Evolutionary conservation across 2,797 vertebrate species (phyloP), one percentile per base, ranked within the genome.

Genomic region (Xenopus petersii): DNA sequence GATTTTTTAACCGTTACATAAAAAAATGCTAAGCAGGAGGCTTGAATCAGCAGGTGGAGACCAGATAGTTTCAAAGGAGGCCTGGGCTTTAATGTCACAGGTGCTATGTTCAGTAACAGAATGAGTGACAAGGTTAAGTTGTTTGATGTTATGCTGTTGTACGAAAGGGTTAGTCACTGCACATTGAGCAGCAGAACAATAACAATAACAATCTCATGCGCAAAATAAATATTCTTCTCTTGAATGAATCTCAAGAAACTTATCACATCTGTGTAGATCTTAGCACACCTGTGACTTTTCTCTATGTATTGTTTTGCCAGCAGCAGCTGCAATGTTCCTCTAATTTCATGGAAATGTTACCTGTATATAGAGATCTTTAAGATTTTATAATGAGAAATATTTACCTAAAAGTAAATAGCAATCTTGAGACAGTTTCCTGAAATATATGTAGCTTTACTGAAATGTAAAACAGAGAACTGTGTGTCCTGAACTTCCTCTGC

Each of bases 261-360:
- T 63, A 26, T 30, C 62, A 17, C 49, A 10, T 11, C 0, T n/a
- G 59, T 48, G 21, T 17, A 11, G 10, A 42, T 68, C 30, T 21
- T 10, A 33, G 33, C 26, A 72, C 64, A 77, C 33, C 70, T 77
- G 75, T 47, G 17, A 33, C 15, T 21, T 63, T 13, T 46, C 49
- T 58, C 12, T 12, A 56, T 55, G 51, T 71, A 63, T 49, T 77
- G 64, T 77, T 73, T 73, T 73, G 70, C 64, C 64, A 77, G 30
- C 55, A 72, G 56, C 64, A 67, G 56, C 54, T 67, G 47, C 61
- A 47, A 67, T 71, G 16, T 30, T 55, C 47, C 46, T 71, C 17
- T 30, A 42, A 42, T 65, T 64, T 48, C 24, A 54, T n/a, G 12
- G 21, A 21, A 17, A 66, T 54, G 16, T 65, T 51, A 42, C 42